Evolutionary conservation across 2,797 vertebrate species (phyloP), one percentile per base, ranked within the genome.

Genomic region (Esox masquinongy): DNA sequence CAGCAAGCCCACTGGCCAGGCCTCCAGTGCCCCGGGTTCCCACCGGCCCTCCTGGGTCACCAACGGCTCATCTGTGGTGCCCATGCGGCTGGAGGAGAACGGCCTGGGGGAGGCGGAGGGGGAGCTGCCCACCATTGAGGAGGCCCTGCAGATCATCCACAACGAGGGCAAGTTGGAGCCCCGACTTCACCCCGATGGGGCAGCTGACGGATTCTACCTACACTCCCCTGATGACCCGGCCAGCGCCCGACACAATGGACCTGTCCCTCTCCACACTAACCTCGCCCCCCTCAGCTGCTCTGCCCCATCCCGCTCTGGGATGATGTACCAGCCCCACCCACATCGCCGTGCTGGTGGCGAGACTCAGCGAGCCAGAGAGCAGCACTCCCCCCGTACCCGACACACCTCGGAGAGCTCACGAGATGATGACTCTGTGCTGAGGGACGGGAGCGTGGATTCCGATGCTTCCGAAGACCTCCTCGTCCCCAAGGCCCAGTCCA

Each of bases 141-240:
- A 98, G 82, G 97, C 97, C 9, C 88, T 98, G 75, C 95, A 97
- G 89, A 98, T 98, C 77, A 98, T 98, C 78, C 96, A 98, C 88
- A 96, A 95, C 1, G 95, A 96, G 1, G 90, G 88, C 82, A 95
- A 94, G 84, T 86, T 95, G 90, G 97, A 98, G 86, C 96, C 95
- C 50, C 95, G 97, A 31, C 92, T 97, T 47, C 95, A 96, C 72
- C 97, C 97, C 0, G 97, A 98, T 0, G 97, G 97, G 0, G 97
- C 97, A 0, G 94, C 96, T 0, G 96, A 97, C 0, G 95, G 95
- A 47, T 98, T 98, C 86, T 97, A 95, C 88, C 94, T 98, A 86
- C 96, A 97, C 85, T 96, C 95, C 4, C 95, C 96, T 0, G 96
- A 97, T 73, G 92, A 93, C 75, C 88, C 87, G 64, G 83, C 85